Conservation (phyloP, 2,888 invertebrate genomes). For the Barypeithes pellucidus region DNA sequence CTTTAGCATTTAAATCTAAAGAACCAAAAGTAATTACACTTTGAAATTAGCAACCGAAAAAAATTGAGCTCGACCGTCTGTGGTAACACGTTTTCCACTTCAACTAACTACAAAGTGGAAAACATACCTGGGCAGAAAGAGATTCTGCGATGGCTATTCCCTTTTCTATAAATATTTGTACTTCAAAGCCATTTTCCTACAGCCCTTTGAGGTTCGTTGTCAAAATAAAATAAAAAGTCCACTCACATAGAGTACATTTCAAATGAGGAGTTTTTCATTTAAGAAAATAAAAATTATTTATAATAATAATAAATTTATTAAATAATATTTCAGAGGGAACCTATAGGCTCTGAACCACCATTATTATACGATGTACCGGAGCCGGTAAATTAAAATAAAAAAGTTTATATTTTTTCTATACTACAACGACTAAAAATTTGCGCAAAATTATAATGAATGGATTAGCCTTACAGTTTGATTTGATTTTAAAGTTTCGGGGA, state of each 20-base stretch:
- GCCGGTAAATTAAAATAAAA: no score
- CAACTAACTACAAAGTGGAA: conserved; percentile 32
- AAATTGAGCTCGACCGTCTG: background rate
- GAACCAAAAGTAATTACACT: background rate
- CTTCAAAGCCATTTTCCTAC: conserved; percentile 44
- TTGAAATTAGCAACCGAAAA: conserved; percentile 13
- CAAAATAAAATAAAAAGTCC: conserved; percentile 38
- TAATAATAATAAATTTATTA: no score
- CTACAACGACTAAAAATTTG: no score
- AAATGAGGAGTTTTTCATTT: background rate
- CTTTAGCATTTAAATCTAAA: background rate
- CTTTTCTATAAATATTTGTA: conserved; percentile 49
- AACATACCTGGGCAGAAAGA: conserved; percentile 38
- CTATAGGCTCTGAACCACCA: no score
- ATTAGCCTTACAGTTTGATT: no score
- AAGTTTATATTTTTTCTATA: no score
- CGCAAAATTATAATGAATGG: no score
- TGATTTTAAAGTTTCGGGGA: no score
- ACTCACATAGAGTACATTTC: conserved; percentile 2
- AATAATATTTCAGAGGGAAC: no score
- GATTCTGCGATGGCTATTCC: conserved; percentile 34
- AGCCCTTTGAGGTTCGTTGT: conserved; percentile 43
- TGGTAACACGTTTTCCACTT: conserved; percentile 33
- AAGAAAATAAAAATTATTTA: background rate
- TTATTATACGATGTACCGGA: no score